phyloP scores from a whole-genome alignment of 2,113 vertebrate genomes.

The Zootoca vivipara region DNA sequence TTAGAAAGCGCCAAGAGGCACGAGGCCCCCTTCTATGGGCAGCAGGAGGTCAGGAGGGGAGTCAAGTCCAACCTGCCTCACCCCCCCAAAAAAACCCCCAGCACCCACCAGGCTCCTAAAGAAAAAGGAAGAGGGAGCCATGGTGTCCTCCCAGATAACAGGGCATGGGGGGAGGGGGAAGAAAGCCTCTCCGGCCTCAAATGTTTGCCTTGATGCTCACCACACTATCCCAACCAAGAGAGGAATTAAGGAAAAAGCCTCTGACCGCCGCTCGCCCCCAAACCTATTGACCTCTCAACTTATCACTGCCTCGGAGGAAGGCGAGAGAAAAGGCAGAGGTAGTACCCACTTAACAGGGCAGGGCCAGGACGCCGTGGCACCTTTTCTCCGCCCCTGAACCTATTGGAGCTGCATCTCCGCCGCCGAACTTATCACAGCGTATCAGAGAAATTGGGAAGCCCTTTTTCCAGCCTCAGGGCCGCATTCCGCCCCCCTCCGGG shows the following conservation, averaged over 20 bases:
- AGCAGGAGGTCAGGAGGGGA: neutral
- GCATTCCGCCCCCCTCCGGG: no score
- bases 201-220: rapidly evolving
- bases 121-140: neutral
- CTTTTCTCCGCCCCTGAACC: neutral
- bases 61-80: no score
- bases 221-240: neutral
- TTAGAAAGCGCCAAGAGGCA: no score
- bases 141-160: neutral
- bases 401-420: neutral
- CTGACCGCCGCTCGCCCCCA: neutral
- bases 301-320: no score
- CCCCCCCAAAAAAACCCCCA: no score
- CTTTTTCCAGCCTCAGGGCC: no score
- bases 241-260: neutral
- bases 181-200: neutral
- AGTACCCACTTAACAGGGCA: no score
- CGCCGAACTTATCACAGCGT: no score
- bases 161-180: neutral
- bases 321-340: no score
- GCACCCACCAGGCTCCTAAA: no score
- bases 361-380: neutral
- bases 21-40: neutral
- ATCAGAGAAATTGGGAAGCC: no score
- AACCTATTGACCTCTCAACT: neutral